Evolutionary conservation across 1,140 invertebrate species (phyloP), one percentile per base, ranked within the genome.

Genomic region (Drosophila ficusphila): DNA sequence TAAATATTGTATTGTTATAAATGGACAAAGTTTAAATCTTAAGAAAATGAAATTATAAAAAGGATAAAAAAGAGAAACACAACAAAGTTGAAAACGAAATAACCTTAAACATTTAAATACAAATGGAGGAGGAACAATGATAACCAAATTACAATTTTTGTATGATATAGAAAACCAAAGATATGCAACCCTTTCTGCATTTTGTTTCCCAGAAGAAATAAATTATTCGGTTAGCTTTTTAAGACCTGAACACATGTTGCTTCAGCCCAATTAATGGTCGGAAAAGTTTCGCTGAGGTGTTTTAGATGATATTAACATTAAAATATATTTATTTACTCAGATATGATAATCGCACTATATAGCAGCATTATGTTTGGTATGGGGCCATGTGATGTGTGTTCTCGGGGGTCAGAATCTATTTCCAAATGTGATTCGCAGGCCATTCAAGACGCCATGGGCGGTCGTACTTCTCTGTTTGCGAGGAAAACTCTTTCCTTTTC

Each of bases 261-360:
- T 36, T 6, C 14, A 4, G 12, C n/a, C 16, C 14, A 21, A 57
- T 36, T 44, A 44, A 62, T 21, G 58, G 27, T 41, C 21, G 29
- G 58, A 64, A 23, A 48, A 49, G 47, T 41, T 49, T 39, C 18
- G 4, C 9, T 18, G 7, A 67, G 25, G 27, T 51, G 36, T 34
- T 65, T 52, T 18, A n/a, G 27, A 41, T 49, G 11, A 62, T 64
- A 41, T 65, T 57, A 57, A 19, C 27, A 33, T n/a, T 21, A 33
- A 14, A 47, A 25, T 19, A 14, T 67, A 67, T 67, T 64, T 64
- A 64, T 64, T 65, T 64, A 65, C 41, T 41, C 19, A 67, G 62
- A 31, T 65, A 41, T 67, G 44, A 67, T 64, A 52, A 65, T 67
- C 21, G 36, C 44, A 19, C 33, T 31, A 25, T 18, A 29, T 64